Base-by-base conservation (phyloP, 2,888 invertebrate genomes). In the Stenodema calcarata region DNA sequence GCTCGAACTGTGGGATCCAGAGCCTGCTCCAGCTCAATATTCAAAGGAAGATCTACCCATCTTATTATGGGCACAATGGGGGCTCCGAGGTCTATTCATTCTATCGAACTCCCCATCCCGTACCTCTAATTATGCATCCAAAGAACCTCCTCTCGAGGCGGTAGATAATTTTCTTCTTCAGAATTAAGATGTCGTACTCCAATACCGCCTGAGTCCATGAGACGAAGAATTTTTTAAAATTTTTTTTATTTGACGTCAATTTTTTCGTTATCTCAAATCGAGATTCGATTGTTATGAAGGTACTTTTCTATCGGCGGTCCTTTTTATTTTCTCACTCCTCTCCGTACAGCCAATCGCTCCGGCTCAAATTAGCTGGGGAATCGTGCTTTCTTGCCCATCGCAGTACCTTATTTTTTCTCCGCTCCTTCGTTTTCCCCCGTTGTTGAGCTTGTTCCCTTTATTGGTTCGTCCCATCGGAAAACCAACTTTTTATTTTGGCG, bases 81-180 rank as follows among this genome's bases (percentile, higher is more conserved):
- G 41, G n/a, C 41, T 44, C 44, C 18, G 14, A 0, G 9, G 3
- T 27, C 62, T 62, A 62, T 78, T 42, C 78, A 42, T 78, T 14
- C 62, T 12, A 62, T 23, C 62, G 62, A 9, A 16, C 47, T 35
- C 35, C 28, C 69, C 27, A 42, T 3, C 42, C 11, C 42, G 41
- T 18, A 11, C 76, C 41, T 4, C 50, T 82, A 30, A 82, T 82
- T 82, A 82, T 69, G 82, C 82, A 62, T 54, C 82, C 69, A 69
- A 82, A 82, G 62, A 69, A 69, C 69, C 69, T 18, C 82, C 82
- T 82, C 82, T 82, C 23, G 41, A 82, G 69, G 69, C 62, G 41
- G 82, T 41, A 41, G 82, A 69, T 82, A 82, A 82, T 82, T 82
- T 82, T 82, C 69, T 69, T 82, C 35, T 62, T 41, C 42, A 27